Conservation (phyloP, 2,113 vertebrate species). For the Toxotes chatareus region DNA sequence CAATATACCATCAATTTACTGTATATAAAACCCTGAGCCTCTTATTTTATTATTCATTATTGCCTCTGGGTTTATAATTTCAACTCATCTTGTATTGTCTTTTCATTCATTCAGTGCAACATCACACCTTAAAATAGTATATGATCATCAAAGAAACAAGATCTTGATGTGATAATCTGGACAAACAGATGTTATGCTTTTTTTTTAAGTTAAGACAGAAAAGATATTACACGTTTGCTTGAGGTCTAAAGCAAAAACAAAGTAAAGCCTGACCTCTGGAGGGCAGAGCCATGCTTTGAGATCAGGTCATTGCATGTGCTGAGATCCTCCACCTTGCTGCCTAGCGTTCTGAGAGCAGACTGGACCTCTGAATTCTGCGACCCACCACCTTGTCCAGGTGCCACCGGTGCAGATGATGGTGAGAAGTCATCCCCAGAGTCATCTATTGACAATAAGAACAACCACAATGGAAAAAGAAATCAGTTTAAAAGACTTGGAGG, state of each 20-base stretch:
- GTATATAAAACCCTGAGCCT: neutral
- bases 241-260: neutral
- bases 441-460: slow-evolving; percentile 78
- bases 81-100: neutral
- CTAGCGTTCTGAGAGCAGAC: slow-evolving; percentile 90
- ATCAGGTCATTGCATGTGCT: slow-evolving; percentile 98
- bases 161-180: neutral
- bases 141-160: neutral
- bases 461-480: neutral
- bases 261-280: slow-evolving; percentile 86
- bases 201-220: neutral
- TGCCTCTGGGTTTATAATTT: neutral
- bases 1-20: neutral
- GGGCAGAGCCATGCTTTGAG: slow-evolving; percentile 95
- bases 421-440: slow-evolving; percentile 93
- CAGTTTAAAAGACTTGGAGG: neutral
- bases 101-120: neutral
- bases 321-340: slow-evolving; percentile 97
- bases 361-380: slow-evolving; percentile 93
- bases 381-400: slow-evolving; percentile 70
- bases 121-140: neutral
- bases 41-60: neutral
- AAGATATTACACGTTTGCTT: neutral
- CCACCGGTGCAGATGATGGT: slow-evolving; percentile 80
- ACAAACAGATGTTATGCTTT: no score